Base-by-base conservation (phyloP, 2,113 vertebrate genomes). In the Paedocypris sp. region DNA sequence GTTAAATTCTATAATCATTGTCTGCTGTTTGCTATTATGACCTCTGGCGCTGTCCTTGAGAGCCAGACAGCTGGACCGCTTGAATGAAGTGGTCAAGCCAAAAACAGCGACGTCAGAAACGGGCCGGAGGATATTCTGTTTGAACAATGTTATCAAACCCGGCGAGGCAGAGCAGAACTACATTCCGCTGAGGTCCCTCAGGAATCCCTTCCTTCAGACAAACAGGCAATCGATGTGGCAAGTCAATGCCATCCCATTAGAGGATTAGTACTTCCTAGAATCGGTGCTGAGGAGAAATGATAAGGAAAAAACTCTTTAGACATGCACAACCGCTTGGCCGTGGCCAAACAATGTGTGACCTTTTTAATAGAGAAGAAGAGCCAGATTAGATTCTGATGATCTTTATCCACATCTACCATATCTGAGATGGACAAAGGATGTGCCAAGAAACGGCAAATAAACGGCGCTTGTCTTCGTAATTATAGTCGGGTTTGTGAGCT, bases 211-310 rank as follows among this genome's bases (percentile, higher is more conserved):
- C 32, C 23, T 20, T 22, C 54, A 52, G 62, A 57, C 57, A 60
- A 67, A 54, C 53, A 63, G 32, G 8, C 47, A 64, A 75, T 72
- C 73, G 63, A 72, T 74, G 39, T 19, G 4, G n/a, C 33, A 41
- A 49, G 57, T 61, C 66, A 69, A 72, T 64, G 69, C 60, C 56
- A 58, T 64, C 51, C 66, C 56, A 64, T 72, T 65, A 72, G 39
- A 75, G 64, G 60, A 75, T 74, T 71, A 72, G 23, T 50, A 50
- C 69, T 64, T 67, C 45, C 28, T 29, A 61, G 50, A 69, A 69
- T 51, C 43, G 35, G 43, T 42, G 35, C 47, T 18, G 61, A 67
- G 38, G 23, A 50, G 28, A 38, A 69, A 62, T 26, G 66, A 75
- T 69, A 75, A 69, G 66, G 11, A 51, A 52, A 54, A 54, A 50